Conservation (phyloP, 2,888 invertebrate genomes). For the Acrobasis consociella region DNA sequence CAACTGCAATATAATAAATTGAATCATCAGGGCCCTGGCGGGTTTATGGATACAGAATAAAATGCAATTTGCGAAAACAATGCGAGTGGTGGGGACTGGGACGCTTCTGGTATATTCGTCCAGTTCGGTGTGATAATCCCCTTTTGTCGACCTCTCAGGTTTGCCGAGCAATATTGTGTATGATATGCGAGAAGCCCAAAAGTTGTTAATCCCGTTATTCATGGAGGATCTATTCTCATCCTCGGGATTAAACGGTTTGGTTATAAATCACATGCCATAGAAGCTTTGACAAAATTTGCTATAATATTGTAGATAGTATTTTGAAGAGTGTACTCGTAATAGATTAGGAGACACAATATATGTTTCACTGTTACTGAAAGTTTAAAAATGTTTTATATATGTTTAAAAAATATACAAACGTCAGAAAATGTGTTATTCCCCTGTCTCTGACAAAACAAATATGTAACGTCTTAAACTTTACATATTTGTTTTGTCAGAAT, state of each 20-base stretch:
- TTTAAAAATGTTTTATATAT: too few relatives aligned
- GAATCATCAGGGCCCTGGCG: constrained; percentile 34
- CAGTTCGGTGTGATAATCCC: constrained; percentile 1
- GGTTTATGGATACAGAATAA: constrained; percentile 35
- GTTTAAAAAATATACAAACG: too few relatives aligned
- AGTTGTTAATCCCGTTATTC: constrained; percentile 5
- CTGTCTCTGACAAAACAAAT: background rate
- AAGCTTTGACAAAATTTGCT: constrained; percentile 4
- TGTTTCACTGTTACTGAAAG: too few relatives aligned
- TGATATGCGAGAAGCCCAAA: background rate
- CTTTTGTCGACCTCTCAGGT: background rate
- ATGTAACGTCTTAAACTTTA: background rate
- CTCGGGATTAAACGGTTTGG: constrained; percentile 4
- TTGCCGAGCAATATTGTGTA: constrained; percentile 3
- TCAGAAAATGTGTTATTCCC: background rate
- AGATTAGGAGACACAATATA: too few relatives aligned
- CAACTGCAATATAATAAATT: constrained; percentile 35
- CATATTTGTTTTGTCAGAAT: background rate
- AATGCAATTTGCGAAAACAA: constrained; percentile 43
- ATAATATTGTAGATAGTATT: background rate
- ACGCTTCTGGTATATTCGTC: background rate
- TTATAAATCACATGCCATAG: constrained; percentile 13
- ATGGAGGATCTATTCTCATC: constrained; percentile 10
- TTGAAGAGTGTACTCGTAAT: background rate
- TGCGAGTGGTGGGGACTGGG: constrained; percentile 13